Evolutionary conservation across 2,797 vertebrate genomes (phyloP).

Genomic region (Channa striata): DNA sequence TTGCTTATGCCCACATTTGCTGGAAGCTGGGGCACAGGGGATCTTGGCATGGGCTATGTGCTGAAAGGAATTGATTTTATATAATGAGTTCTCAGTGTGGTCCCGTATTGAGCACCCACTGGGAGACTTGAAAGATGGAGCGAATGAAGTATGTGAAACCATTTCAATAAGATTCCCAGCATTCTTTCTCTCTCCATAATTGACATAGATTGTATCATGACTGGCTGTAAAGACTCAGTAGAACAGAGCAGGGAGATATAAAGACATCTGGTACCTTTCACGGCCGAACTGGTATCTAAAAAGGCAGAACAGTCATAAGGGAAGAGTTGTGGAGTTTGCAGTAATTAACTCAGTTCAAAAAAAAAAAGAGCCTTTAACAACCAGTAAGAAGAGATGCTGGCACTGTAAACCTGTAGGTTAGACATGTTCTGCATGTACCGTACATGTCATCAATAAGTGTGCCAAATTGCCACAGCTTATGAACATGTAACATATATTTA

Average conservation of each 20-base stretch:
- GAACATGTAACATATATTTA: no score
- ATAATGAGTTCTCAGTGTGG: slow-evolving; percentile 69
- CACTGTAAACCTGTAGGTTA: no score
- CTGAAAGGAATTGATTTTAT: slow-evolving; percentile 70
- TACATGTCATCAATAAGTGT: no score
- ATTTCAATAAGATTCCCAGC: slow-evolving; percentile 35
- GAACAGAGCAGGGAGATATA: slow-evolving; percentile 12
- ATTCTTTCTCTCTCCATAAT: slow-evolving; percentile 5
- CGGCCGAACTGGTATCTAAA: neutral
- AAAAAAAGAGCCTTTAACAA: no score
- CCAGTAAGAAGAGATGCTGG: no score
- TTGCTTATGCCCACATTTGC: slow-evolving; percentile 47
- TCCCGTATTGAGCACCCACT: slow-evolving; percentile 43
- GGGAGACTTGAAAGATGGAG: slow-evolving; percentile 46
- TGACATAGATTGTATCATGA: slow-evolving; percentile 18
- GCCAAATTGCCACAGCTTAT: no score
- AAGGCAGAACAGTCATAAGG: neutral
- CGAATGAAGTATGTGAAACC: slow-evolving; percentile 38
- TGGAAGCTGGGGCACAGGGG: slow-evolving; percentile 45
- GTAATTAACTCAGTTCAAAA: no score
- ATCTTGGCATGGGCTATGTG: slow-evolving; percentile 46
- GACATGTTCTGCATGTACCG: no score
- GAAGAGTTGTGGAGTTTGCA: neutral
- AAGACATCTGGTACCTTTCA: slow-evolving; percentile 25
- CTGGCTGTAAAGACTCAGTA: slow-evolving; percentile 25